Conservation (phyloP, 2,888 invertebrate species). For the Plusia festucae region DNA sequence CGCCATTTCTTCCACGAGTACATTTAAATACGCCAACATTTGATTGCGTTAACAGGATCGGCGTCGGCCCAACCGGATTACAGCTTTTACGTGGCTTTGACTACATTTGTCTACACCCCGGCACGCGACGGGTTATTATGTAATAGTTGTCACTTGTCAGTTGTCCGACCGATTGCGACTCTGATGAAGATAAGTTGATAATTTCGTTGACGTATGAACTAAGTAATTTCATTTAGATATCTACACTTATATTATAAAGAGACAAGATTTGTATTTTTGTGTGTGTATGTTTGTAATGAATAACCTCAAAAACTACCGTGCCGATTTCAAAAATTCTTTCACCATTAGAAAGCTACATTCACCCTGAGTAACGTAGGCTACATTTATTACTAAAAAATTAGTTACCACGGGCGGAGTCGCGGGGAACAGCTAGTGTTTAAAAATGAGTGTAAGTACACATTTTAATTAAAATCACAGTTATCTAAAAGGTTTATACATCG, state of each 20-base stretch:
- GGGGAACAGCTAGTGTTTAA: no score
- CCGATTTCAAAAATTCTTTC: no score
- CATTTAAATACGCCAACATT: slow-evolving; percentile 54
- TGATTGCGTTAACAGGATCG: slow-evolving; percentile 55
- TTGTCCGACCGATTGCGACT: slow-evolving; percentile 28
- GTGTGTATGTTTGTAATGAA: no score
- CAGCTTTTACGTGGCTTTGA: slow-evolving; percentile 49
- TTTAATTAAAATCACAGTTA: background rate
- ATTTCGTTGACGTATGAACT: slow-evolving; percentile 31
- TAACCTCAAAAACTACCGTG: no score
- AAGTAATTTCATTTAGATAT: slow-evolving; percentile 29
- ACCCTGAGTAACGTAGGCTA: no score
- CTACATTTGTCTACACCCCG: slow-evolving; percentile 32
- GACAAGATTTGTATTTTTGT: no score
- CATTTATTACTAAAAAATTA: no score
- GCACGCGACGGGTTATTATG: slow-evolving; percentile 42
- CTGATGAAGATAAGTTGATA: slow-evolving; percentile 43
- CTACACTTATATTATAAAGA: no score
- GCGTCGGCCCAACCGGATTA: slow-evolving; percentile 46
- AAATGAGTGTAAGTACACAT: slow-evolving; percentile 4
- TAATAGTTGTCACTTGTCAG: slow-evolving; percentile 46
- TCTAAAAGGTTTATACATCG: background rate
- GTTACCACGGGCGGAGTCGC: no score
- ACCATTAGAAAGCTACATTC: no score
- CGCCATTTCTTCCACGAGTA: slow-evolving; percentile 29